Evolutionary conservation across 2,888 invertebrate species (phyloP).

Genomic region (Enoplolaimus lenunculus): DNA sequence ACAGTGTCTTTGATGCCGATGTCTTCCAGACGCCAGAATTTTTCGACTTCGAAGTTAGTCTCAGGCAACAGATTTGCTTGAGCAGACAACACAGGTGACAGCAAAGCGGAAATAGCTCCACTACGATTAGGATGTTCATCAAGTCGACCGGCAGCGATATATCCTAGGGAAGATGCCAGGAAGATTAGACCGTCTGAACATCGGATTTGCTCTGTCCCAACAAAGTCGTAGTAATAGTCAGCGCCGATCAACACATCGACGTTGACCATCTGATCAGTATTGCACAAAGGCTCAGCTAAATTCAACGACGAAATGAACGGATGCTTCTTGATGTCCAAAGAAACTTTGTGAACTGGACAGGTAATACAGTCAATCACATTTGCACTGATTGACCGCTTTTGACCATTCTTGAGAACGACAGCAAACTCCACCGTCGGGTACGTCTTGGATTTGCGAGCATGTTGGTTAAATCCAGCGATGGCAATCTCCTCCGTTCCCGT

Average conservation of each 20-base stretch:
- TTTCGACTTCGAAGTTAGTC: background rate
- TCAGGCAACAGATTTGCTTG: background rate
- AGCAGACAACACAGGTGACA: background rate
- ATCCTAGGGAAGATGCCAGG: conserved; percentile 1
- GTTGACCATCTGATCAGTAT: background rate
- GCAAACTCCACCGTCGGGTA: conserved; percentile 4
- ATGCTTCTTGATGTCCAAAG: conserved; percentile 1
- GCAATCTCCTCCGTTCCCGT: background rate
- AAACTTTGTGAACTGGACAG: conserved; percentile 7
- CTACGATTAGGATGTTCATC: background rate
- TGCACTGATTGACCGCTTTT: background rate
- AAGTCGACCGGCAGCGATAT: conserved; percentile 7
- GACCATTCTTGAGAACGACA: conserved; percentile 1
- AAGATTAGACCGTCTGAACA: conserved; percentile 5
- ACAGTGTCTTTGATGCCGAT: background rate
- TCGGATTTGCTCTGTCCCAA: conserved; percentile 3
- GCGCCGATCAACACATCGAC: conserved; percentile 7
- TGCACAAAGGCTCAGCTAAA: conserved; percentile 4
- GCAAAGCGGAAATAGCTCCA: background rate
- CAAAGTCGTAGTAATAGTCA: background rate
- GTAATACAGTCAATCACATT: conserved; percentile 2
- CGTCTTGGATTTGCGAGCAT: conserved; percentile 2
- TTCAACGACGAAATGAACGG: conserved; percentile 1
- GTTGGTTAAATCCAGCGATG: background rate
- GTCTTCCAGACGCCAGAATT: background rate